Conservation (phyloP, 2,113 vertebrate species). For the Alethe diademata region DNA sequence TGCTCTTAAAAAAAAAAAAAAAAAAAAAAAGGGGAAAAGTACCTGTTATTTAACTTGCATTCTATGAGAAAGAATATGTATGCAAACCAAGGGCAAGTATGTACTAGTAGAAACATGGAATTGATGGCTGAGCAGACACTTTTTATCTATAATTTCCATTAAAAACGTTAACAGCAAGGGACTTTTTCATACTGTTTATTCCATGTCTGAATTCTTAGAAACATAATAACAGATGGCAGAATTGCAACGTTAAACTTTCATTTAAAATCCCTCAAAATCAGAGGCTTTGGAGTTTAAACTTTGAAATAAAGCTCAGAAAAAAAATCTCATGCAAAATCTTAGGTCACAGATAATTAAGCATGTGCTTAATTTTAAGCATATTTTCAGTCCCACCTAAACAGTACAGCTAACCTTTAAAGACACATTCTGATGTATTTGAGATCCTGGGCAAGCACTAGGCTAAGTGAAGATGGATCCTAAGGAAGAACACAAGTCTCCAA, state of each 20-base stretch:
- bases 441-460: neutral
- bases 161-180: neutral
- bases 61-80: neutral
- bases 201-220: neutral
- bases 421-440: neutral
- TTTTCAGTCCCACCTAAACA: neutral
- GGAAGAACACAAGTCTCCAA: neutral
- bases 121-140: neutral
- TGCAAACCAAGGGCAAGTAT: neutral
- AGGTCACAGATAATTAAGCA: neutral
- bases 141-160: neutral
- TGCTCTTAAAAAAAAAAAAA: slow-evolving; percentile 37
- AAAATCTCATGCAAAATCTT: neutral
- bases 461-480: neutral
- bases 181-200: neutral
- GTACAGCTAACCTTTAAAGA: neutral
- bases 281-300: neutral
- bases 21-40: neutral
- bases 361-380: neutral
- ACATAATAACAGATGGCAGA: neutral
- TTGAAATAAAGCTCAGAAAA: neutral
- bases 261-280: neutral
- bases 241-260: neutral
- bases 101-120: neutral
- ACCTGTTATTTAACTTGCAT: slow-evolving; percentile 9